These are phyloP conservation scores for Electrona antarctica DNA, from an alignment of 2,113 vertebrate genomes.

Conservation along the genomic window DNA sequence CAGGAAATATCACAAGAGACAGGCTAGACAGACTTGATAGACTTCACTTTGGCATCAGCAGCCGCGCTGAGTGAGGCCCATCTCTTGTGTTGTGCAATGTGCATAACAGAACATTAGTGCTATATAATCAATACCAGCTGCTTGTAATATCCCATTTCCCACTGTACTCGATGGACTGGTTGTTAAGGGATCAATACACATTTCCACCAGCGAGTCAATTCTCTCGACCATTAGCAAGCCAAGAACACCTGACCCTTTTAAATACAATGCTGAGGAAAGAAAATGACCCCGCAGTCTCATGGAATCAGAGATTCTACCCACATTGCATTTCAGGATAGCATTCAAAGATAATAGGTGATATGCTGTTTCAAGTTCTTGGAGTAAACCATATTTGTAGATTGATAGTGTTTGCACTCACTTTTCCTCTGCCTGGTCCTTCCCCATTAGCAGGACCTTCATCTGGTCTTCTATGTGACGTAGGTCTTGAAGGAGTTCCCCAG, in stretches of 20 bases:
- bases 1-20: too few species aligned
- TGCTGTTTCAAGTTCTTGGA: not conserved
- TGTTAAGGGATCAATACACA: constrained; percentile 71
- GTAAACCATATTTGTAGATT: too few species aligned
- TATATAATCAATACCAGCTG: constrained; percentile 57
- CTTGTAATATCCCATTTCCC: constrained; percentile 46
- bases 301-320: not conserved
- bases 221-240: constrained; percentile 53
- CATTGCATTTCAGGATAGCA: not conserved
- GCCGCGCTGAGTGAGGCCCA: not conserved
- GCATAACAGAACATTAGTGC: constrained; percentile 48
- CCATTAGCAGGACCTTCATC: constrained; percentile 88
- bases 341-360: not conserved
- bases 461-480: constrained; percentile 91
- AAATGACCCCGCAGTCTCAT: not conserved
- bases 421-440: constrained; percentile 90
- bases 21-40: too few species aligned
- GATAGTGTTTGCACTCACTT: constrained; percentile 76
- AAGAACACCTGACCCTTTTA: not conserved
- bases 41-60: not conserved
- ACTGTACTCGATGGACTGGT: constrained; percentile 54
- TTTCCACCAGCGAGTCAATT: constrained; percentile 66
- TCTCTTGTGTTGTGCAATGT: not conserved
- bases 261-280: not conserved
- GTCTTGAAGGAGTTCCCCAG: constrained; percentile 81